phyloP scores from a whole-genome alignment of 2,113 vertebrate genomes.

The Hemibagrus wyckioides region DNA sequence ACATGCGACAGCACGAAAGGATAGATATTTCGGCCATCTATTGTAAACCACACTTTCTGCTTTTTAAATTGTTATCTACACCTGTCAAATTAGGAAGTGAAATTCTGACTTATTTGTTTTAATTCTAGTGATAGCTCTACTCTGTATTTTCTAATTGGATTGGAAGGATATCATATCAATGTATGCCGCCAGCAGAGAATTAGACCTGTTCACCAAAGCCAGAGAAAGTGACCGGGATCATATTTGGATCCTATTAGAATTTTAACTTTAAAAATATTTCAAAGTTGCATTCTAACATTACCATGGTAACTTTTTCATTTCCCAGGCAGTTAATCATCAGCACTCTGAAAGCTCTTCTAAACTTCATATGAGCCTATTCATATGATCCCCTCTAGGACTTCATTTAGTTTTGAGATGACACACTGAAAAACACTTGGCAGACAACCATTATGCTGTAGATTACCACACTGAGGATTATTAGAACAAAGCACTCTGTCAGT shows the following conservation, averaged over 20 bases:
- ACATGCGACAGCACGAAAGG: neutral
- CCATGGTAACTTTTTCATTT: neutral
- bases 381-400: slow-evolving; percentile 1
- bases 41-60: neutral
- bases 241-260: neutral
- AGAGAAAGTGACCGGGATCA: neutral
- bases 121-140: neutral
- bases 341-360: neutral
- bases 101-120: neutral
- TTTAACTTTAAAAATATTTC: neutral
- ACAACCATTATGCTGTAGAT: slow-evolving; percentile 23
- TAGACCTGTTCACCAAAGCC: neutral
- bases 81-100: neutral
- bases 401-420: neutral
- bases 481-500: neutral
- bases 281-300: neutral
- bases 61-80: neutral
- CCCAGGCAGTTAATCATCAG: neutral
- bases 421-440: neutral
- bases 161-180: neutral
- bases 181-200: neutral
- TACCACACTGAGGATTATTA: slow-evolving; percentile 5
- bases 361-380: neutral
- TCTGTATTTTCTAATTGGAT: neutral
- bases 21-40: neutral